Evolutionary conservation across 2,113 vertebrate genomes (phyloP), one percentile per base, ranked within the genome.

Genomic region (Dicentrarchus labrax): DNA sequence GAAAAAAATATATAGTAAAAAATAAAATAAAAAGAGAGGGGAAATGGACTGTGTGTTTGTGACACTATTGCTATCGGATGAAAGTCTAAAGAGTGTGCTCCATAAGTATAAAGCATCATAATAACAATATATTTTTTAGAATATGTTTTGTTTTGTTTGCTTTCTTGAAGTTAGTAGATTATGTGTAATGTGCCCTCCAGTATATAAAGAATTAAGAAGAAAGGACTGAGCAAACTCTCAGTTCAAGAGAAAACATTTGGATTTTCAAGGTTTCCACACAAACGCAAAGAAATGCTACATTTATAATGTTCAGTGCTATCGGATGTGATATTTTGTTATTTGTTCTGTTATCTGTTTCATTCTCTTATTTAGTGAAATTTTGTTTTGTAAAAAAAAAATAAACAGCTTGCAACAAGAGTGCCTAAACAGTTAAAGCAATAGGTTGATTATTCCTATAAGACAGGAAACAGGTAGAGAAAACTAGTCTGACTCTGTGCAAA

Each of bases 131-230:
- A 21, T 45, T 60, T 15, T 22, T 53, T 50, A 62, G n/a, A 64
- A 21, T 30, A 61, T 39, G 19, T 39, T 57, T 60, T 51, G n/a
- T 72, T 50, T 70, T 16, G 12, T 54, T 41, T 17, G 41, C 24
- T 65, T 71, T 64, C 3, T 59, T 67, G 48, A 79, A 41, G 24
- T 66, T 16, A 36, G 12, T 5, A 22, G 45, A 73, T 24, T 60
- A 17, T n/a, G 36, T 17, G 79, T 12, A 78, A 71, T 71, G 15
- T 71, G 21, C 56, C 9, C 0, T 30, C 30, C 4, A 57, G 64
- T 36, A 7, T 61, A 17, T 38, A 8, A 21, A 39, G 8, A 24
- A 51, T 68, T 50, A 57, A 41, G 72, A 30, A 8, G 22, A n/a
- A 60, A 53, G 4, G 19, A n/a, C 13, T 22, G 19, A 71, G 10